Conservation (phyloP, 2,888 invertebrate genomes). For the Lumbricus terrestris region DNA sequence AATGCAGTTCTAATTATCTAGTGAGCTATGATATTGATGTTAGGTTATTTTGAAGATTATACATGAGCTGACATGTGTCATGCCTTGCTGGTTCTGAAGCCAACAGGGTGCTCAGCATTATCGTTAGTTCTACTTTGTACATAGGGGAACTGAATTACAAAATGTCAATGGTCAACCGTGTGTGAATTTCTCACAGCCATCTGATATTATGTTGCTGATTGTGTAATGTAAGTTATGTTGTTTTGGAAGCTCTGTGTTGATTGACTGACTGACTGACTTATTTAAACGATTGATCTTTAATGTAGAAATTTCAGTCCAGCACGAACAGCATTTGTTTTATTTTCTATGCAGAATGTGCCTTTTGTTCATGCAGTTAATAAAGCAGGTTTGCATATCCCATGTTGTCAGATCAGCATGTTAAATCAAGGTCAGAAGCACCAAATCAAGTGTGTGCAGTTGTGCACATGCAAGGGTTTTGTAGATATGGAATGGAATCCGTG, state of each 20-base stretch:
- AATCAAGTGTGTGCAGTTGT: too few relatives aligned
- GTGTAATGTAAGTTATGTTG: background rate
- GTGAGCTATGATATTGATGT: too few relatives aligned
- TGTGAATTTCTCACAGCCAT: background rate
- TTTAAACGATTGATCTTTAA: background rate
- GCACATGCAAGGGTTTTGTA: background rate
- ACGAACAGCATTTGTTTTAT: background rate
- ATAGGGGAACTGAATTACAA: background rate
- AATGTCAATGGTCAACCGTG: background rate
- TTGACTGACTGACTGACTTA: background rate
- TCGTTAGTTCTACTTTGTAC: background rate
- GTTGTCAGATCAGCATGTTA: background rate
- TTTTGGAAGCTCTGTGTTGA: background rate
- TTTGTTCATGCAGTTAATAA: background rate
- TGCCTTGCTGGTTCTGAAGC: background rate
- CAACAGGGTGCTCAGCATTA: background rate
- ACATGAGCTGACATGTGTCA: background rate
- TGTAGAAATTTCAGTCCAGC: background rate
- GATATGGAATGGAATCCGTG: background rate
- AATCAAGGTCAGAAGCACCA: background rate
- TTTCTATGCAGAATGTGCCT: conserved; percentile 3
- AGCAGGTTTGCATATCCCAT: background rate
- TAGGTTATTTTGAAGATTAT: too few relatives aligned
- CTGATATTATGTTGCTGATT: background rate
- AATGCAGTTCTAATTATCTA: too few relatives aligned